Conservation (phyloP, 1,140 invertebrate species). For the Sitobion miscanthi region DNA sequence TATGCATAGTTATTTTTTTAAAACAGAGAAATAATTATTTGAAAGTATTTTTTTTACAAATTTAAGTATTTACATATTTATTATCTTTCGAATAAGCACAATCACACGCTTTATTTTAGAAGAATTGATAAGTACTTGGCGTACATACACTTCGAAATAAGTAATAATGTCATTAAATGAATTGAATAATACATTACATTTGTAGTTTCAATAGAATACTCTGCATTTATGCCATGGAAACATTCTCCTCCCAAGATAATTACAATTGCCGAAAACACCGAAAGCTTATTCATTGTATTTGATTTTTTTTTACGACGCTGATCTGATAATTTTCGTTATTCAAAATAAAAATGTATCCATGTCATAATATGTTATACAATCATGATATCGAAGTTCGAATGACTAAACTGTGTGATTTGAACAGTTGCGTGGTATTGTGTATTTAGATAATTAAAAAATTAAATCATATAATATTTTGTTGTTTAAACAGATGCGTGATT, state of each 20-base stretch:
- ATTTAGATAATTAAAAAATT: not conserved
- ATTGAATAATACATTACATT: not conserved
- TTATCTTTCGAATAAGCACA: not conserved
- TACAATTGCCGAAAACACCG: not conserved
- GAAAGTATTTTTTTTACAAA: not conserved
- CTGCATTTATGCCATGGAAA: not conserved
- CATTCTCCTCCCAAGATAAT: not conserved
- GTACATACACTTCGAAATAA: not conserved
- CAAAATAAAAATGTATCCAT: not conserved
- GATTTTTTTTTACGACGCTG: not conserved
- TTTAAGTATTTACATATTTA: not conserved
- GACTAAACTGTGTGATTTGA: not conserved
- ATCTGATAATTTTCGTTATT: not conserved
- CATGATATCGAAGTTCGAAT: not conserved
- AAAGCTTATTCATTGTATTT: not conserved
- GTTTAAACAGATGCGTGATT: constrained; percentile 26
- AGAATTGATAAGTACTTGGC: not conserved
- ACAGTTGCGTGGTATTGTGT: not conserved
- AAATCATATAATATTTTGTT: not conserved
- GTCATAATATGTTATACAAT: not conserved
- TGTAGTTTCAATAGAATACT: not conserved
- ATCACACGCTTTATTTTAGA: not conserved
- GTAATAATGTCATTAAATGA: not conserved
- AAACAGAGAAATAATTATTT: not conserved
- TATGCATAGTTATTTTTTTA: not conserved